Conservation (phyloP, 2,797 vertebrate genomes). For the Pseudochaenichthys georgianus region DNA sequence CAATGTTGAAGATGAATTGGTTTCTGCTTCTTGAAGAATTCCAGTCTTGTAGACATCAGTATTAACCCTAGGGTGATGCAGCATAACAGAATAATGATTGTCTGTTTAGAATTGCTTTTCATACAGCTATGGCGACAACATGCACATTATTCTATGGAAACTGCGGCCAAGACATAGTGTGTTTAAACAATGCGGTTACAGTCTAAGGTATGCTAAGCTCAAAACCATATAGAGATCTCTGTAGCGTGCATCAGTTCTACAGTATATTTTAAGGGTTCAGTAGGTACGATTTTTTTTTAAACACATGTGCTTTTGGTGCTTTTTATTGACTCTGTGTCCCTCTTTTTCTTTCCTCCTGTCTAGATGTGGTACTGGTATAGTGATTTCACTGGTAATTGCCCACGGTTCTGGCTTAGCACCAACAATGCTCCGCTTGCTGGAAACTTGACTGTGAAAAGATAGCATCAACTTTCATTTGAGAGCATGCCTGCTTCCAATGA, state of each 20-base stretch:
- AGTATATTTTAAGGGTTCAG: background rate
- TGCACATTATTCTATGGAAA: constrained; percentile 22
- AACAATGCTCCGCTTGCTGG: constrained; percentile 54
- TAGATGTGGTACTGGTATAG: constrained; percentile 62
- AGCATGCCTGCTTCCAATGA: constrained; percentile 45
- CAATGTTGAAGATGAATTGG: constrained; percentile 19
- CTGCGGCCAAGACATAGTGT: background rate
- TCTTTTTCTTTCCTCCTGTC: constrained; percentile 28
- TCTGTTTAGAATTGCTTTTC: background rate
- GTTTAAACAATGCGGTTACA: constrained; percentile 23
- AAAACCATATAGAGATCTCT: background rate
- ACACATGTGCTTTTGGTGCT: constrained; percentile 6
- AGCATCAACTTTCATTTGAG: constrained; percentile 66
- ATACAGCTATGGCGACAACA: constrained; percentile 17
- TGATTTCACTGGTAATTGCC: constrained; percentile 80
- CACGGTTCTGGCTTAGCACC: constrained; percentile 71
- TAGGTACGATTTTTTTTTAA: constrained; percentile 4
- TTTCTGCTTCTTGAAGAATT: constrained; percentile 6
- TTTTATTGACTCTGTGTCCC: constrained; percentile 26
- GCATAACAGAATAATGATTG: constrained; percentile 9
- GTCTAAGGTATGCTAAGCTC: constrained; percentile 12
- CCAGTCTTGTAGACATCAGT: background rate
- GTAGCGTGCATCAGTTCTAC: background rate
- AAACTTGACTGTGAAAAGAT: constrained; percentile 69
- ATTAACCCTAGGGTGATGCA: constrained; percentile 6